phyloP scores from a whole-genome alignment of 2,113 vertebrate species.

The Caranx melampygus region DNA sequence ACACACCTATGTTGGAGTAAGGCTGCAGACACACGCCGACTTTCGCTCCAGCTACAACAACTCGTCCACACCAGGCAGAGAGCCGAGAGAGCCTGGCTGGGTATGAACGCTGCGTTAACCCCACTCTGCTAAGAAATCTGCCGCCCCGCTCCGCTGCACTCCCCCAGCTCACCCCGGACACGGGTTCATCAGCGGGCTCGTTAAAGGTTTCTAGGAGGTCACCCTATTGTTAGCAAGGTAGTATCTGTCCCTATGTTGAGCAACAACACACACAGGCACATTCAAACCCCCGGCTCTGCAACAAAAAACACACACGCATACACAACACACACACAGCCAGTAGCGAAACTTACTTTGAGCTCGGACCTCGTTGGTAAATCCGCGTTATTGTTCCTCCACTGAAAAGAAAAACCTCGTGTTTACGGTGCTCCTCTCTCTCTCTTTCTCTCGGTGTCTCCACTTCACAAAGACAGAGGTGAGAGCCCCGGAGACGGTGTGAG shows the following conservation, averaged over 20 bases:
- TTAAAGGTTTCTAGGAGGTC: constrained; percentile 79
- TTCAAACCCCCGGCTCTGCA: constrained; percentile 61
- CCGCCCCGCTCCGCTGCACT: background rate
- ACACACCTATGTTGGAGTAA: constrained; percentile 17
- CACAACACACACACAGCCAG: constrained; percentile 42
- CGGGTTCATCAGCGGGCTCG: constrained; percentile 63
- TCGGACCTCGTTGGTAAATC: constrained; percentile 80
- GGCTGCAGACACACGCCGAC: constrained; percentile 44
- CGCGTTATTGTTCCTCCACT: constrained; percentile 70
- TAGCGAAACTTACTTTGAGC: constrained; percentile 91
- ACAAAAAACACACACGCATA: background rate
- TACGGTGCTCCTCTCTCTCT: constrained; percentile 64
- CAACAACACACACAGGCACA: constrained; percentile 37
- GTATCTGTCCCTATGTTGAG: constrained; percentile 75
- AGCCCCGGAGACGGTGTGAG: constrained; percentile 92
- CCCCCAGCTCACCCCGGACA: constrained; percentile 29
- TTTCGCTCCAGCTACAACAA: constrained; percentile 33
- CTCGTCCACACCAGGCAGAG: constrained; percentile 35
- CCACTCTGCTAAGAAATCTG: constrained; percentile 27
- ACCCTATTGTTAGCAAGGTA: constrained; percentile 89
- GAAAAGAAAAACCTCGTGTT: constrained; percentile 61
- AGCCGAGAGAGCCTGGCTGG: constrained; percentile 16
- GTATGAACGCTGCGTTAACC: constrained; percentile 47
- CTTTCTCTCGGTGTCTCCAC: constrained; percentile 71
- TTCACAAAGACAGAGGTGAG: constrained; percentile 91